These are phyloP conservation scores for Perognathus longimembris DNA, from an alignment of 2,113 vertebrate genomes.

Conservation along the genomic window DNA sequence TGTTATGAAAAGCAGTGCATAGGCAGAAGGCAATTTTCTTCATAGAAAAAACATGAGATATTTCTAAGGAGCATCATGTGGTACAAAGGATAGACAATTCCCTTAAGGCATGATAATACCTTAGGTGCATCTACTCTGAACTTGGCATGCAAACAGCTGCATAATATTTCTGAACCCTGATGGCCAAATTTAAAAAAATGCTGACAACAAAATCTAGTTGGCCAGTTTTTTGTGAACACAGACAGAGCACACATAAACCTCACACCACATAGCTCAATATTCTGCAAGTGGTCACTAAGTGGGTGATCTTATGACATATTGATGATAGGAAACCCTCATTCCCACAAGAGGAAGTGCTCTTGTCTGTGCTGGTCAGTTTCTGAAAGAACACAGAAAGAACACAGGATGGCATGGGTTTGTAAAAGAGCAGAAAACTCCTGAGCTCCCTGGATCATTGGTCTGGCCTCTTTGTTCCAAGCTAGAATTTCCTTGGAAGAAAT, in stretches of 20 bases:
- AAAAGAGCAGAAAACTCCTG: background rate
- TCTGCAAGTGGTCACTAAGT: background rate
- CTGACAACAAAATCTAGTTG: background rate
- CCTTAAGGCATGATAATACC: background rate
- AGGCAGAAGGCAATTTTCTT: background rate
- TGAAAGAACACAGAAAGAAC: background rate
- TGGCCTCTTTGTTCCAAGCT: background rate
- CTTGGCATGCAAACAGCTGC: background rate
- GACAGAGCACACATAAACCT: background rate
- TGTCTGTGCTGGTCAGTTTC: background rate
- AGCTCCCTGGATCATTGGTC: background rate
- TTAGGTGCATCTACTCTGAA: conserved; percentile 14
- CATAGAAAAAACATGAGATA: background rate
- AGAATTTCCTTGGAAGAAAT: conserved; percentile 13
- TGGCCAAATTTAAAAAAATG: conserved; percentile 33
- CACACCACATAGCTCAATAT: background rate
- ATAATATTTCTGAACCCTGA: background rate
- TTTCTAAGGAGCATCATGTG: background rate
- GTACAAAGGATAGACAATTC: background rate
- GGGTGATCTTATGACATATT: background rate
- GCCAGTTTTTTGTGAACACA: background rate
- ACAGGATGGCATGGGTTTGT: background rate
- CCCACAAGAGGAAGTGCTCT: background rate
- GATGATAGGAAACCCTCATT: background rate
- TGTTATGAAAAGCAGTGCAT: background rate